phyloP scores from a whole-genome alignment of 2,888 invertebrate genomes.

The Chymomyza fuscimana region DNA sequence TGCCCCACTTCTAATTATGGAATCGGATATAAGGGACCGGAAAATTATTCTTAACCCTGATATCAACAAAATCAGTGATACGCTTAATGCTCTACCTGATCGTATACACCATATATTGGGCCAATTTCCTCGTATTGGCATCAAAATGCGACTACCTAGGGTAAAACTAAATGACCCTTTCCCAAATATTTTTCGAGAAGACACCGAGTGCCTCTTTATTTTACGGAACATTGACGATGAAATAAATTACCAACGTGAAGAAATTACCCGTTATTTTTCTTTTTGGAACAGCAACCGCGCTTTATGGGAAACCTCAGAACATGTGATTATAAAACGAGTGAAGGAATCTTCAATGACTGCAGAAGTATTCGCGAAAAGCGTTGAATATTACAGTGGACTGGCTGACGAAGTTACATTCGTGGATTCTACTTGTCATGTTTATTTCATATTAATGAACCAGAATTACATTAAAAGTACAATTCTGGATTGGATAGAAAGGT shows the following conservation, averaged over 20 bases:
- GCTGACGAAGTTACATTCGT: slow-evolving; percentile 89
- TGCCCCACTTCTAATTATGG: slow-evolving; percentile 84
- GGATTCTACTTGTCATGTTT: slow-evolving; percentile 88
- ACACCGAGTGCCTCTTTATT: slow-evolving; percentile 82
- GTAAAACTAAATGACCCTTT: slow-evolving; percentile 81
- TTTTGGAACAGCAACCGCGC: slow-evolving; percentile 89
- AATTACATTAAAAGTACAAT: slow-evolving; percentile 88
- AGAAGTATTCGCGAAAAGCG: slow-evolving; percentile 87
- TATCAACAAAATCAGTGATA: slow-evolving; percentile 82
- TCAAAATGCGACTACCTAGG: slow-evolving; percentile 84
- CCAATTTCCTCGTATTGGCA: slow-evolving; percentile 84
- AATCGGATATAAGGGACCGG: slow-evolving; percentile 76
- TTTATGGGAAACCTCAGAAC: slow-evolving; percentile 91
- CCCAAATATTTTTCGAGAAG: slow-evolving; percentile 82
- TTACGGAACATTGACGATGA: slow-evolving; percentile 82
- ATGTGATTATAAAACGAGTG: slow-evolving; percentile 85
- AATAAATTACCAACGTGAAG: slow-evolving; percentile 74
- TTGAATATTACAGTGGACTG: slow-evolving; percentile 87
- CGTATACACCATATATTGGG: slow-evolving; percentile 84
- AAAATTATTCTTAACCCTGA: slow-evolving; percentile 85
- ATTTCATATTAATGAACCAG: slow-evolving; percentile 90
- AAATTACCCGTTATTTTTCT: slow-evolving; percentile 83
- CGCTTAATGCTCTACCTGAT: slow-evolving; percentile 84
- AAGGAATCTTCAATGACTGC: slow-evolving; percentile 85
- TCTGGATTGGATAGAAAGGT: slow-evolving; percentile 87